Base-by-base conservation (phyloP, 1,140 invertebrate genomes). In the Drosophila sucinea region DNA sequence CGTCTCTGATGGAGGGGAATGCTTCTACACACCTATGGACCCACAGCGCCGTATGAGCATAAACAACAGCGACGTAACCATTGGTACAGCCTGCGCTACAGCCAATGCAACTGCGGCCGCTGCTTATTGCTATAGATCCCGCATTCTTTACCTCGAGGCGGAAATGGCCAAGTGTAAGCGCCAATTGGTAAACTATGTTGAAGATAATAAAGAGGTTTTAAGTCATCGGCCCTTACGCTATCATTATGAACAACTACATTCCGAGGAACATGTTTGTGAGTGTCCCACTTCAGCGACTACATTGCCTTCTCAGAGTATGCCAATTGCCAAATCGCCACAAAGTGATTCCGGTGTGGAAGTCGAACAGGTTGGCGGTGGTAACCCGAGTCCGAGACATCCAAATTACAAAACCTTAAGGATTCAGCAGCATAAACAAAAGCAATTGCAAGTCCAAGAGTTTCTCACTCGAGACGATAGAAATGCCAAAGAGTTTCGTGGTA, bases 81-180 rank as follows among this genome's bases (percentile, higher is more conserved):
- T 10, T 56, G 32, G 29, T 10, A 38, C 25, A 65, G 17, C 29
- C 27, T 17, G 5, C 17, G 23, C 30, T n/a, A 56, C 17, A 65
- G 27, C 29, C 11, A 23, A 32, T 33, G 32, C 30, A 32, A 32
- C 33, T 17, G 30, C 61, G 6, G 54, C 64, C 0, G 33, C 57
- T 1, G 70, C 60, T 17, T n/a, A 63, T 2, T 86, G 83, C 69
- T 82, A 82, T 56, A 75, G 71, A 25, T 38, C 67, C 3, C 67
- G 72, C 1, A 62, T 86, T 2, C 29, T 3, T 1, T 44, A 72
- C 8, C 70, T 86, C 33, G 79, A 86, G 72, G 44, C 58, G 11
- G 79, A 86, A 41, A 87, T 86, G 83, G 76, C 58, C 58, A 83
- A 87, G 41, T 86, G 83, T 63, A 87, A 87, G 73, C 67, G 56